phyloP scores from a whole-genome alignment of 2,888 invertebrate species.

The Cephus pulcher region DNA sequence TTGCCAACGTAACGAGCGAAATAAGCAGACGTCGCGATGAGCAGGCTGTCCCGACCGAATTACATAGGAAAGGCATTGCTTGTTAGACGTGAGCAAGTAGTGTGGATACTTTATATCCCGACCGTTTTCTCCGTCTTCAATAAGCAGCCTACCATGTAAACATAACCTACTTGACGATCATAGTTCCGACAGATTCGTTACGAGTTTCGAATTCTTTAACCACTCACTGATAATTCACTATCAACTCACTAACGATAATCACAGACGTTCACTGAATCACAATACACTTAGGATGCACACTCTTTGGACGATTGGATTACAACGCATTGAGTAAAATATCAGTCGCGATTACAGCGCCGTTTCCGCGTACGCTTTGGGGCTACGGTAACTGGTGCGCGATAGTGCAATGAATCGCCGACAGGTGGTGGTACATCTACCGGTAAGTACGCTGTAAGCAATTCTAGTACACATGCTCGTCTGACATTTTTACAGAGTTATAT shows the following conservation, averaged over 20 bases:
- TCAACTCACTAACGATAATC: neutral
- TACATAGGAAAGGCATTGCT: neutral
- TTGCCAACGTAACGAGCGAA: neutral
- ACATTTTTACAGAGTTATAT: slow-evolving; percentile 54
- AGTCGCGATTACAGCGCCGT: slow-evolving; percentile 35
- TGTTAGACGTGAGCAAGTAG: neutral
- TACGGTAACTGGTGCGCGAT: slow-evolving; percentile 21
- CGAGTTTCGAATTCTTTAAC: neutral
- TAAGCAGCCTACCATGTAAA: neutral
- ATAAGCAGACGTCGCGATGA: neutral
- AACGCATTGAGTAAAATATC: neutral
- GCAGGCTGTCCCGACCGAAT: neutral
- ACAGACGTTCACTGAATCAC: neutral
- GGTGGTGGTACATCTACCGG: slow-evolving; percentile 18
- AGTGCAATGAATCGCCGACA: slow-evolving; percentile 14
- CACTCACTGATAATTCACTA: neutral
- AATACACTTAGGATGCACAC: neutral
- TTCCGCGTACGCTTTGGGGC: slow-evolving; percentile 15
- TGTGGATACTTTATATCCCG: neutral
- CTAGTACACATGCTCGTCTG: slow-evolving; percentile 47
- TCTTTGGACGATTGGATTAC: neutral
- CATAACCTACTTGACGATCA: neutral
- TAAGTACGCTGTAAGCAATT: slow-evolving; percentile 30
- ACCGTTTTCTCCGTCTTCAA: neutral
- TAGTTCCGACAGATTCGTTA: neutral